A percentile compares a stretch with the other conserved stretches of the same genome.
phyloP scores from a whole-genome alignment of 2,113 vertebrate species.

The Bufo bufo region DNA sequence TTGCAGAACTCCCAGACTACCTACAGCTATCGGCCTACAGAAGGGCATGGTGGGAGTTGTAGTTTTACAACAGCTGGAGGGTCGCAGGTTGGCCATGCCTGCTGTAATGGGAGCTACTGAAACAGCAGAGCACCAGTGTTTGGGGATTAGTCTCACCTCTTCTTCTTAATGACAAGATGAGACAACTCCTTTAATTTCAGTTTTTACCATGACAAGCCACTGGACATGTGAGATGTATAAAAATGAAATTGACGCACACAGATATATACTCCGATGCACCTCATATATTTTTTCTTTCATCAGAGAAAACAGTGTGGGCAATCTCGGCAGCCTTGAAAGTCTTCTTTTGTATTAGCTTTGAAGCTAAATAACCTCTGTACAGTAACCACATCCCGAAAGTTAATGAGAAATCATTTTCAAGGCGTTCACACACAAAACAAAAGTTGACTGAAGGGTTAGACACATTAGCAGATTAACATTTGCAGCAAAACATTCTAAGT shows the following conservation, averaged over 20 bases:
- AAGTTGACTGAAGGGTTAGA: constrained; percentile 27
- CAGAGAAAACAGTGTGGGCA: not conserved
- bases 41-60: too few relatives aligned
- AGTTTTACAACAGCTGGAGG: too few relatives aligned
- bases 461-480: constrained; percentile 24
- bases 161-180: too few relatives aligned
- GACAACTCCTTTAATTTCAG: too few relatives aligned
- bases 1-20: too few relatives aligned
- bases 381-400: constrained; percentile 23
- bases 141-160: too few relatives aligned
- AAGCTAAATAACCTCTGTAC: not conserved
- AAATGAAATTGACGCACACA: not conserved
- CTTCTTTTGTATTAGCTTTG: constrained; percentile 5
- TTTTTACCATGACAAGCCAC: not conserved
- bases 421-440: constrained; percentile 33
- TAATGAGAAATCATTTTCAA: constrained; percentile 30
- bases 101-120: too few relatives aligned
- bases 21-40: too few relatives aligned
- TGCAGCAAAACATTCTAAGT: constrained; percentile 35
- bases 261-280: not conserved
- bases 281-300: not conserved
- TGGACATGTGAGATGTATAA: not conserved
- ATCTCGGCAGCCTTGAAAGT: not conserved
- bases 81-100: too few relatives aligned
- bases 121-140: too few relatives aligned